Base-by-base conservation (phyloP, 2,113 vertebrate genomes). In the Desmodus rotundus region DNA sequence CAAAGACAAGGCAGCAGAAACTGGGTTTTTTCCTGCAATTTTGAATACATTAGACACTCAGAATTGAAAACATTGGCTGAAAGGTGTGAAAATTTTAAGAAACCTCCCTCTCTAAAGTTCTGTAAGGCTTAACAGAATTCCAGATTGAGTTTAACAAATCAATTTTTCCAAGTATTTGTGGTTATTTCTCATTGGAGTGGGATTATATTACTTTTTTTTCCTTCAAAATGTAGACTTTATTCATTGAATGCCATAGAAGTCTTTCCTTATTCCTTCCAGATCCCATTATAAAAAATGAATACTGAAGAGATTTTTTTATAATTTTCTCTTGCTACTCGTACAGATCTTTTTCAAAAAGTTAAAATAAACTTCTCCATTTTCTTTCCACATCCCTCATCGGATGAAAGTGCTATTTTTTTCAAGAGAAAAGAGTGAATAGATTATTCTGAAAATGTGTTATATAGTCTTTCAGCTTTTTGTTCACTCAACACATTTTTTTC, bases 1-100 rank as follows among this genome's bases (percentile, higher is more conserved):
- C 17, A 86, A 43, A 96, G 47, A 83, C 93, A 97, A 97, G 7
- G 33, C 86, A 85, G 85, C 9, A 86, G 9, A 96, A 94, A 80
- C 38, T 65, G 31, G 45, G 38, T 94, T 24, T 58, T n/a, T 38
- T 26, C 38, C 4, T 86, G 12, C 80, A 52, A 92, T 96, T 97
- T 65, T 3, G 54, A 52, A n/a, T n/a, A 97, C 9, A 84, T 89
- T 70, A 95, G 43, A 95, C 76, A 85, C 67, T 63, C 47, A 91
- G 12, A 86, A 93, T 54, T 65, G 26, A 38, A 85, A 94, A 81
- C 33, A 73, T 1, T 95, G 5, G 7, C n/a, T 50, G 4, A 87
- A 81, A 83, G 2, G 31, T 65, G 33, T 33, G 13, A 89, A 94
- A 89, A 76, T n/a, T 58, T 91, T 28, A 56, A 90, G 45, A 87